Evolutionary conservation across 2,888 invertebrate species (phyloP).

Genomic region (Eilema depressum): DNA sequence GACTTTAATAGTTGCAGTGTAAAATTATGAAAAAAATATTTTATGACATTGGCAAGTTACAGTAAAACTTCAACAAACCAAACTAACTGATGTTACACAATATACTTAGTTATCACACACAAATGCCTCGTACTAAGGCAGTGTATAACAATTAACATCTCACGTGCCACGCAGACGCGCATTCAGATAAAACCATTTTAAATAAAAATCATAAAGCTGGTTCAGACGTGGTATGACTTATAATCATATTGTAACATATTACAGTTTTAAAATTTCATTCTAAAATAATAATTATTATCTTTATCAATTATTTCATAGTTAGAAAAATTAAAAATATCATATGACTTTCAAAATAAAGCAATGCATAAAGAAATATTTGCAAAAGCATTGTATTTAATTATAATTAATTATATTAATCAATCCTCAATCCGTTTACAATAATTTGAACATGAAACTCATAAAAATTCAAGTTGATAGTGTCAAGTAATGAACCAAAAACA

Average conservation of each 20-base stretch:
- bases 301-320: too few species aligned
- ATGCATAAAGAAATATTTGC: background rate
- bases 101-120: conserved; percentile 51
- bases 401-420: too few species aligned
- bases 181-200: conserved; percentile 7
- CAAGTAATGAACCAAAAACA: too few species aligned
- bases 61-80: conserved; percentile 63
- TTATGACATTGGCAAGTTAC: conserved; percentile 37
- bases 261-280: too few species aligned
- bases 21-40: conserved; percentile 25
- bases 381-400: too few species aligned
- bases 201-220: background rate
- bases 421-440: too few species aligned
- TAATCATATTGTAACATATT: too few species aligned
- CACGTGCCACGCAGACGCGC: conserved; percentile 42
- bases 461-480: background rate
- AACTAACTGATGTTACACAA: conserved; percentile 52
- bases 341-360: background rate
- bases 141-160: conserved; percentile 61
- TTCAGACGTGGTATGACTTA: background rate
- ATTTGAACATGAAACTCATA: background rate
- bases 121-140: conserved; percentile 68
- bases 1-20: conserved; percentile 1
- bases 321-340: background rate
- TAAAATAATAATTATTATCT: too few species aligned